Conservation (phyloP, 2,888 invertebrate genomes). For the Oscheius sp. region DNA sequence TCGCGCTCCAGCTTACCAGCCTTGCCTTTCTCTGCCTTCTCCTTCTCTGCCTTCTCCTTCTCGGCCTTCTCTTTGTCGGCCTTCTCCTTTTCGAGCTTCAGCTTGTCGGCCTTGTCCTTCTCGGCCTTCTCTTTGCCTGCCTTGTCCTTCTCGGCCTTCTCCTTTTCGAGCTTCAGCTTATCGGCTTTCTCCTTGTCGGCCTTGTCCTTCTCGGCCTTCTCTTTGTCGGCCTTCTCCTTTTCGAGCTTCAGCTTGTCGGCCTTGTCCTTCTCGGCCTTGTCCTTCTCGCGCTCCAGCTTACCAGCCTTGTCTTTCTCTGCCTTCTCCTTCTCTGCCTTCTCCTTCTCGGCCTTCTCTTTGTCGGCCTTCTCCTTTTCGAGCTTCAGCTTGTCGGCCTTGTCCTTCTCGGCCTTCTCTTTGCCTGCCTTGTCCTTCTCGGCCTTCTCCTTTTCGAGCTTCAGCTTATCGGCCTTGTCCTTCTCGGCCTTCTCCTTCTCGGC, state of each 20-base stretch:
- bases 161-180: constrained; percentile 12
- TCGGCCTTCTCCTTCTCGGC: constrained; percentile 15
- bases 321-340: constrained; percentile 23
- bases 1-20: too few species aligned
- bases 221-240: constrained; percentile 10
- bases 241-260: constrained; percentile 8
- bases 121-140: constrained; percentile 1
- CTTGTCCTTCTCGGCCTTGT: constrained; percentile 23
- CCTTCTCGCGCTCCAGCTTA: constrained; percentile 9
- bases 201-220: background rate
- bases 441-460: background rate
- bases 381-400: constrained; percentile 9
- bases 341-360: constrained; percentile 16
- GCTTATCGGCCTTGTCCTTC: background rate
- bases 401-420: constrained; percentile 7
- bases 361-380: constrained; percentile 21
- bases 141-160: constrained; percentile 22
- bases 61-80: constrained; percentile 8
- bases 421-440: constrained; percentile 19
- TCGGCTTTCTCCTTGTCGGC: constrained; percentile 6
- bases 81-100: constrained; percentile 12
- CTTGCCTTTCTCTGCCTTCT: constrained; percentile 5
- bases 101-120: constrained; percentile 1
- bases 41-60: constrained; percentile 19
- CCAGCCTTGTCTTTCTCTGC: constrained; percentile 22